phyloP scores from a whole-genome alignment of 1,140 invertebrate species.

The Homarus americanus region DNA sequence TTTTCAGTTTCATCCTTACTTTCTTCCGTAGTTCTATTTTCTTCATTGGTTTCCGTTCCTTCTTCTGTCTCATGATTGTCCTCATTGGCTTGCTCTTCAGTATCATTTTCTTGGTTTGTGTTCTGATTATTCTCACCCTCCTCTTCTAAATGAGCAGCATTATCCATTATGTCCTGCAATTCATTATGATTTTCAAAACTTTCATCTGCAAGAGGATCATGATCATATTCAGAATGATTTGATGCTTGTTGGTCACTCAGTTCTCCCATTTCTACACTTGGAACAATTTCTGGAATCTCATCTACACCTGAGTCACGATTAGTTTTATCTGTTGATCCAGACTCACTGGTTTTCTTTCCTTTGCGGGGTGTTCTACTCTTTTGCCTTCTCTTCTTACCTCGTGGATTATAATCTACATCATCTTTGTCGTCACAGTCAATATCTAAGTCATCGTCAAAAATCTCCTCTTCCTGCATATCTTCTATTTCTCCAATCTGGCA shows the following conservation, averaged over 20 bases:
- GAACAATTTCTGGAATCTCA: conserved; percentile 51
- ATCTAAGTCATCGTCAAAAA: conserved; percentile 66
- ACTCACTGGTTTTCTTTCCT: conserved; percentile 28
- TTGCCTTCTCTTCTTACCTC: conserved; percentile 56
- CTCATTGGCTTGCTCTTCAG: conserved; percentile 11
- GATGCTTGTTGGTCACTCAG: conserved; percentile 49
- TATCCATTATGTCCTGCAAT: conserved; percentile 41
- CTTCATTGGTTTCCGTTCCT: conserved; percentile 1
- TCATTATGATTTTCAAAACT: conserved; percentile 43
- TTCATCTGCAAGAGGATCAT: conserved; percentile 42
- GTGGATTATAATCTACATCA: conserved; percentile 62
- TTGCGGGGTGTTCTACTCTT: conserved; percentile 47
- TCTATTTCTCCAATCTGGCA: conserved; percentile 74
- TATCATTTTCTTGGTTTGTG: conserved; percentile 1
- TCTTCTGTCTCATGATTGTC: neutral
- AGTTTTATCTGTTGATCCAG: conserved; percentile 19
- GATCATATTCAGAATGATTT: conserved; percentile 43
- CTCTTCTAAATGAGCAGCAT: conserved; percentile 44
- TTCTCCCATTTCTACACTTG: conserved; percentile 63
- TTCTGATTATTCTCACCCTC: conserved; percentile 27
- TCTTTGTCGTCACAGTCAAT: conserved; percentile 71
- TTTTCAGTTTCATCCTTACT: neutral
- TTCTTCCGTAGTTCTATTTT: conserved; percentile 15
- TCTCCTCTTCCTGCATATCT: conserved; percentile 61
- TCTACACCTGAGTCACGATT: conserved; percentile 45